phyloP scores from a whole-genome alignment of 2,113 vertebrate genomes.

The Ictalurus punctatus region DNA sequence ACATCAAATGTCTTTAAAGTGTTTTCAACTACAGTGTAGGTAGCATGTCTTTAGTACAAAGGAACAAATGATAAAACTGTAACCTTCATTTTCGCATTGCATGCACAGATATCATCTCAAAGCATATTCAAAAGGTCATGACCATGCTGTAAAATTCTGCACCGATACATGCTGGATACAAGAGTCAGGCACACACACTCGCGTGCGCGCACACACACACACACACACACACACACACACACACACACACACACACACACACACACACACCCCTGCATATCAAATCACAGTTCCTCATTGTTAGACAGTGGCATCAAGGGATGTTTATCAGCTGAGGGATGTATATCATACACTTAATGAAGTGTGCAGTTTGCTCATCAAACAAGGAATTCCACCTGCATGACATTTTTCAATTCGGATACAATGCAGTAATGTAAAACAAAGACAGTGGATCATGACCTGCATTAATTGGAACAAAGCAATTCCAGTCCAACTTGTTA shows the following conservation, averaged over 20 bases:
- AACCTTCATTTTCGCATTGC: conserved; percentile 25
- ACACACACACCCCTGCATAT: conserved; percentile 27
- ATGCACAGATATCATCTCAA: conserved; percentile 38
- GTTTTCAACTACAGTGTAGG: neutral
- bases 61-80: conserved; percentile 16
- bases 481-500: neutral
- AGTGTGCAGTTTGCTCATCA: conserved; percentile 57
- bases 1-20: neutral
- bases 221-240: conserved; percentile 21
- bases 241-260: neutral
- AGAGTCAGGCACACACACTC: conserved; percentile 8
- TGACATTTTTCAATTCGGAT: conserved; percentile 49
- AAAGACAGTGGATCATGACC: conserved; percentile 40
- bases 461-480: conserved; percentile 36
- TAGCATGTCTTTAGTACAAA: neutral
- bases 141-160: conserved; percentile 37
- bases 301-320: conserved; percentile 50
- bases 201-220: too few relatives aligned
- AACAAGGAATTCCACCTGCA: conserved; percentile 41
- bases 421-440: conserved; percentile 36
- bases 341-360: conserved; percentile 60
- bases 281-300: conserved; percentile 46
- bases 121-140: conserved; percentile 50
- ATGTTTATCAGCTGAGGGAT: conserved; percentile 54
- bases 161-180: conserved; percentile 33